These are phyloP conservation scores for Tragelaphus strepsiceros DNA, from an alignment of 2,113 vertebrate genomes.

Conservation along the genomic window DNA sequence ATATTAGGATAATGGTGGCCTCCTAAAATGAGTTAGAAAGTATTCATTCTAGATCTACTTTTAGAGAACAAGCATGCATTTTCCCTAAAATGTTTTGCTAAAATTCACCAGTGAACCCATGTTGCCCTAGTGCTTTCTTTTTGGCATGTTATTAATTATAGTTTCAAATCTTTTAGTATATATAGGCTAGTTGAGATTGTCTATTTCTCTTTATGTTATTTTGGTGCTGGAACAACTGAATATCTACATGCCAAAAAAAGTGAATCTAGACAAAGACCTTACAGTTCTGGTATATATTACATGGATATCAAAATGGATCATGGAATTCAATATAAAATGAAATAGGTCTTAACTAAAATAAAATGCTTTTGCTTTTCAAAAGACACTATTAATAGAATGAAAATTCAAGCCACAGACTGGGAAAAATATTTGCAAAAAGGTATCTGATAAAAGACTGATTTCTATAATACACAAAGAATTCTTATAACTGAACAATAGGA, in stretches of 20 bases:
- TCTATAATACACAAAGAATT: not conserved
- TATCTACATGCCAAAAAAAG: not conserved
- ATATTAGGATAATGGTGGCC: not conserved
- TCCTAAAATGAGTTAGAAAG: not conserved
- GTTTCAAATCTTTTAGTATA: not conserved
- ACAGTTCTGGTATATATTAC: not conserved
- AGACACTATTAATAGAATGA: not conserved
- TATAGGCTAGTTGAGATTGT: not conserved
- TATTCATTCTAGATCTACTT: not conserved
- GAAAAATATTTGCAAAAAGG: not conserved
- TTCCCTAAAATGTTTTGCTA: not conserved
- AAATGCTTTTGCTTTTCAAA: not conserved
- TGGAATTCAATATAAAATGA: not conserved
- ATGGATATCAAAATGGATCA: not conserved
- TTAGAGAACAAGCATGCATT: not conserved
- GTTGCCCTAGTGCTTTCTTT: not conserved
- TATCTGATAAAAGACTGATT: not conserved
- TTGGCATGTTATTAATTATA: not conserved
- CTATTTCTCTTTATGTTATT: not conserved
- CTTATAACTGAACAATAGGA: not conserved
- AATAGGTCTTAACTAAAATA: not conserved
- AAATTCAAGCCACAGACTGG: not conserved
- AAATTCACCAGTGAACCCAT: not conserved
- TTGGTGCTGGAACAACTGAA: not conserved
- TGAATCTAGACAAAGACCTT: not conserved